phyloP scores from a whole-genome alignment of 2,113 vertebrate genomes.

The Antechinus stuartii region DNA sequence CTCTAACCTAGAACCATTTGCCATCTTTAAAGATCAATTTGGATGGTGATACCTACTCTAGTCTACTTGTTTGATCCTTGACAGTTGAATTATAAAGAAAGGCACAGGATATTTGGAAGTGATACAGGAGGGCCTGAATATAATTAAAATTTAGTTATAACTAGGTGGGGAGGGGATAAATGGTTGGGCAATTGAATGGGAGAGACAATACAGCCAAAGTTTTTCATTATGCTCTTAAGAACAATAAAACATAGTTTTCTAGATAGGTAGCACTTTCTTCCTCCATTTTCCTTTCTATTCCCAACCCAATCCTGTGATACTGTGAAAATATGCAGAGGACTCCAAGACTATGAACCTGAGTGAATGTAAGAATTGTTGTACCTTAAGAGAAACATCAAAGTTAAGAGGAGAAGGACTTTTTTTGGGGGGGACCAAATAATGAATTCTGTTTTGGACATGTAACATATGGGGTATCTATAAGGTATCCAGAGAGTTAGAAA shows the following conservation, averaged over 20 bases:
- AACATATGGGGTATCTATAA: not conserved
- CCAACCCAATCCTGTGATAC: not conserved
- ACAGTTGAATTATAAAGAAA: not conserved
- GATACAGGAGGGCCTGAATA: not conserved
- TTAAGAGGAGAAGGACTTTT: not conserved
- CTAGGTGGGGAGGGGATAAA: not conserved
- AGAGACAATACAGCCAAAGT: not conserved
- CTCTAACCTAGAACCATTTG: not conserved
- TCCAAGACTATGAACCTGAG: not conserved
- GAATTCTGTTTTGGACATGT: not conserved
- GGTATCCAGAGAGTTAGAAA: not conserved
- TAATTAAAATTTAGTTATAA: not conserved
- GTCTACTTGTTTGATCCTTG: not conserved
- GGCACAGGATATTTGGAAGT: not conserved
- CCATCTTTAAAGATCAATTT: not conserved
- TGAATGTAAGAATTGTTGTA: not conserved
- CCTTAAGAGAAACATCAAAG: not conserved
- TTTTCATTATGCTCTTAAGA: not conserved
- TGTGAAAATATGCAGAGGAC: not conserved
- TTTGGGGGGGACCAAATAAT: not conserved
- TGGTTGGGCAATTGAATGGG: not conserved
- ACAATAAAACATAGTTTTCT: not conserved
- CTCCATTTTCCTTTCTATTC: not conserved
- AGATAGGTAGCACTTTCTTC: not conserved
- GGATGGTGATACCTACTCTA: not conserved